Conservation (phyloP, 2,797 vertebrate species). For the Scolopax bukidnonensis region DNA sequence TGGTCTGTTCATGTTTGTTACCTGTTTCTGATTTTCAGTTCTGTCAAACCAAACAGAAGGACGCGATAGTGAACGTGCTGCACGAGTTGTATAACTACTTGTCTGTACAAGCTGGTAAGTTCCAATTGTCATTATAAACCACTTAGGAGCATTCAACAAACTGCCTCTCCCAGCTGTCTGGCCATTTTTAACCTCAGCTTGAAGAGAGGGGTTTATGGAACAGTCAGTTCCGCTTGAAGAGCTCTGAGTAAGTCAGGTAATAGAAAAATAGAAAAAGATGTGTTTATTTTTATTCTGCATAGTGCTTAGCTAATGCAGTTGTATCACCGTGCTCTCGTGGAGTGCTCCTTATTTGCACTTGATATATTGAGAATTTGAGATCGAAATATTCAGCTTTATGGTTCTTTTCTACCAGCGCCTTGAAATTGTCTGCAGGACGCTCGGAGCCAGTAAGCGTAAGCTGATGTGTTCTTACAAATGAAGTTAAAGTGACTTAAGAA, state of each 20-base stretch:
- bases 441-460: not conserved
- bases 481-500: not conserved
- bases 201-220: not conserved
- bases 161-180: not conserved
- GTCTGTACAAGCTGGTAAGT: conserved; percentile 82
- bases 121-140: not conserved
- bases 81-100: conserved; percentile 82
- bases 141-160: not conserved
- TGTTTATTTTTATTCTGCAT: conserved; percentile 18
- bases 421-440: not conserved
- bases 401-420: not conserved
- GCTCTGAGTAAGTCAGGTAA: not conserved
- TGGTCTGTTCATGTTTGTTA: not conserved
- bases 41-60: conserved; percentile 80
- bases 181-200: not conserved
- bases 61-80: conserved; percentile 71
- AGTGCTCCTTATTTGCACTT: conserved; percentile 12
- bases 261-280: not conserved
- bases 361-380: not conserved
- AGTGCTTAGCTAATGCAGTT: not conserved
- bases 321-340: not conserved
- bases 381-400: not conserved
- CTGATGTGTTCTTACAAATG: not conserved
- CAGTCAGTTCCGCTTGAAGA: not conserved
- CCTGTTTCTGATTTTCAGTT: conserved; percentile 72